Evolutionary conservation across 2,888 invertebrate species (phyloP).

Genomic region (Melanchra persicariae): DNA sequence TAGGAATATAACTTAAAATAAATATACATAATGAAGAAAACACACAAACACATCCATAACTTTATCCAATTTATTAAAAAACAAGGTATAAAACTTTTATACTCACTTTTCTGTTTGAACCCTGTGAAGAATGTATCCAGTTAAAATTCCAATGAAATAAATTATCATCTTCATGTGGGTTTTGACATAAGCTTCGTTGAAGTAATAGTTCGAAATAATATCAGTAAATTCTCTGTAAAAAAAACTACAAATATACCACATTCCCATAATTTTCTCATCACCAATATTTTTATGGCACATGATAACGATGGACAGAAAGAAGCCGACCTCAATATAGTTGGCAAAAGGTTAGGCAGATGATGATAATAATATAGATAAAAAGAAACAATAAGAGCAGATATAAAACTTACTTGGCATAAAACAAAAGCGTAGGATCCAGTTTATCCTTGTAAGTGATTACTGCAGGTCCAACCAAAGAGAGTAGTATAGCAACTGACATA

Average conservation of each 20-base stretch:
- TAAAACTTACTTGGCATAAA: constrained; percentile 92
- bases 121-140: constrained; percentile 92
- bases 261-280: neutral
- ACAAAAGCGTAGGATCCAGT: constrained; percentile 93
- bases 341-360: too few relatives aligned
- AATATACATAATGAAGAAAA: too few relatives aligned
- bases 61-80: neutral
- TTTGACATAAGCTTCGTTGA: constrained; percentile 92
- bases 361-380: neutral
- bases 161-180: constrained; percentile 94
- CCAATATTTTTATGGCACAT: neutral
- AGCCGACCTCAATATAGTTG: too few relatives aligned
- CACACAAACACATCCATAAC: neutral
- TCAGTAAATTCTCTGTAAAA: constrained; percentile 92
- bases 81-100: neutral
- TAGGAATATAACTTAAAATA: neutral
- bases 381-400: neutral
- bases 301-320: too few relatives aligned
- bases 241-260: constrained; percentile 4
- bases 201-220: constrained; percentile 92
- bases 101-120: constrained; percentile 92
- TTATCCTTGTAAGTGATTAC: constrained; percentile 90
- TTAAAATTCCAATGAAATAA: constrained; percentile 92
- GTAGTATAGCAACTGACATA: constrained; percentile 84
- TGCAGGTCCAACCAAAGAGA: constrained; percentile 90